phyloP scores from a whole-genome alignment of 2,888 invertebrate species.

The Drosophila nigricruria region DNA sequence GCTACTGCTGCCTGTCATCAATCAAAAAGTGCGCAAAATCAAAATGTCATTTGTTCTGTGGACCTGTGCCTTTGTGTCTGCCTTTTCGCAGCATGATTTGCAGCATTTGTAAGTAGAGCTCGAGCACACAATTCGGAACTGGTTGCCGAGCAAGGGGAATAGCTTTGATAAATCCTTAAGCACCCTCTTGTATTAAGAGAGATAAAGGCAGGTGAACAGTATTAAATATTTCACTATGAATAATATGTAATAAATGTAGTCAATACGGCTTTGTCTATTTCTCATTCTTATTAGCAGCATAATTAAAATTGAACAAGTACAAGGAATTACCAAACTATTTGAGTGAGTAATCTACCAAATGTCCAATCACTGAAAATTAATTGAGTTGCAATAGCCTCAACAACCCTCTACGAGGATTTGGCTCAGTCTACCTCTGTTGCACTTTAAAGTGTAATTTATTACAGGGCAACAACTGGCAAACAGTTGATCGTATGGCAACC shows the following conservation, averaged over 20 bases:
- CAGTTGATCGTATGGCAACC: constrained; percentile 66
- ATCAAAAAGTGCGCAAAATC: constrained; percentile 83
- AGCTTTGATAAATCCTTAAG: constrained; percentile 21
- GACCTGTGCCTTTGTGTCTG: constrained; percentile 28
- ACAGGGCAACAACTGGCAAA: constrained; percentile 23
- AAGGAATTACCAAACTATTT: not conserved
- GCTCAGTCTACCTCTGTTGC: constrained; percentile 15
- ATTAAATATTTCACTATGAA: not conserved
- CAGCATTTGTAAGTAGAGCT: too few relatives aligned
- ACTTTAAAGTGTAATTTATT: constrained; percentile 73
- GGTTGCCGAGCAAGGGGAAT: constrained; percentile 11
- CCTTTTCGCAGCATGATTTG: constrained; percentile 49
- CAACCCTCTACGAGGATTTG: constrained; percentile 15
- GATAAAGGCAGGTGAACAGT: constrained; percentile 34
- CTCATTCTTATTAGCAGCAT: not conserved
- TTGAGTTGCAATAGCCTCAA: constrained; percentile 50
- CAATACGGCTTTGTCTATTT: not conserved
- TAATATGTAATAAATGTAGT: not conserved
- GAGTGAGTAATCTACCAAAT: constrained; percentile 58
- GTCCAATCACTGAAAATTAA: constrained; percentile 77
- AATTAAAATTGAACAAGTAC: not conserved
- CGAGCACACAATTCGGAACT: constrained; percentile 46
- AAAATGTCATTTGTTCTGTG: constrained; percentile 70
- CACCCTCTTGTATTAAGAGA: constrained; percentile 10
- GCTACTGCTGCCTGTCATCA: constrained; percentile 69